A percentile compares a stretch with the other conserved stretches of the same genome.
These are phyloP conservation scores for Florisuga fusca DNA, from an alignment of 2,797 vertebrate species.

Conservation along the genomic window DNA sequence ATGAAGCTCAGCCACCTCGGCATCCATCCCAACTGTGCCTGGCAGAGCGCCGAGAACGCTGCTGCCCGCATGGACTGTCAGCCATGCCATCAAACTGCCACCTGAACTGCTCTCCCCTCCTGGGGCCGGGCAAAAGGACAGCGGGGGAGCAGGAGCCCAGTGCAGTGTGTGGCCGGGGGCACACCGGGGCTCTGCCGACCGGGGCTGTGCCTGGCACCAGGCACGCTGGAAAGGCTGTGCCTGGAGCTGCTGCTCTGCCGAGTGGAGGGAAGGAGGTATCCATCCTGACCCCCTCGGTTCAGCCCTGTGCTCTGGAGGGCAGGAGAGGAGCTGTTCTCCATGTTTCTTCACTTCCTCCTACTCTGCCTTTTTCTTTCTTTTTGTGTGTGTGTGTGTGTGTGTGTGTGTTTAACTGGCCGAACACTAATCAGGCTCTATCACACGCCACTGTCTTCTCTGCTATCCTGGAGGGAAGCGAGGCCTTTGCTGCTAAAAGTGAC, in stretches of 20 bases:
- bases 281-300: background rate
- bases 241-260: constrained; percentile 30
- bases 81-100: constrained; percentile 25
- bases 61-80: constrained; percentile 2
- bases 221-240: background rate
- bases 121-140: background rate
- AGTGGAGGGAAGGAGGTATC: background rate
- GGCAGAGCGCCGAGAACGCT: background rate
- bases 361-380: background rate
- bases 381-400: no score
- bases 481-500: constrained; percentile 50
- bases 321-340: background rate
- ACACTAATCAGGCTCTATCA: background rate
- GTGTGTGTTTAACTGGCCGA: background rate
- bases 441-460: background rate
- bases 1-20: background rate
- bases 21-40: constrained; percentile 37
- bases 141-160: background rate
- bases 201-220: background rate
- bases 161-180: background rate
- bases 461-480: background rate
- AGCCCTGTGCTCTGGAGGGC: background rate
- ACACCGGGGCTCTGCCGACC: background rate
- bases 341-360: background rate
- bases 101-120: background rate